These are phyloP conservation scores for Chloroceryle aenea DNA, from an alignment of 2,113 vertebrate species.

Conservation along the genomic window DNA sequence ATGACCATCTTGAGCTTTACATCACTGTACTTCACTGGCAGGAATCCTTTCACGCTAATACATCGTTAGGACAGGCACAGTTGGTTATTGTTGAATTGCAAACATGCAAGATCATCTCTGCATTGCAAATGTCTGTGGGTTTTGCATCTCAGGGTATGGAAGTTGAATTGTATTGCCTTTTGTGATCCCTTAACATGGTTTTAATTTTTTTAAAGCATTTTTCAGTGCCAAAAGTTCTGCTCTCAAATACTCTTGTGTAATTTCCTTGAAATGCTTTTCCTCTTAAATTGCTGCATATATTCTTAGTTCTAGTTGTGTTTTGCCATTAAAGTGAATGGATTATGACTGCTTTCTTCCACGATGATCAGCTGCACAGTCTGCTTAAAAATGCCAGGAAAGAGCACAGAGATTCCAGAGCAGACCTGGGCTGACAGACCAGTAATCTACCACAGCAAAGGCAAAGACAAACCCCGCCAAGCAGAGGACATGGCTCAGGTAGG, in stretches of 20 bases:
- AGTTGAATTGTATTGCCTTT: background rate
- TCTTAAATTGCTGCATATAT: background rate
- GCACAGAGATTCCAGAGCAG: background rate
- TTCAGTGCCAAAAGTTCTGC: background rate
- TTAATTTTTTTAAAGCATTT: background rate
- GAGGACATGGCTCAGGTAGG: background rate
- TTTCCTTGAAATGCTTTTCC: background rate
- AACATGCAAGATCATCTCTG: background rate
- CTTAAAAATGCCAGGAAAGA: background rate
- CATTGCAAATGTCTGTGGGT: background rate
- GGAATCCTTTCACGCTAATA: background rate
- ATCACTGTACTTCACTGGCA: background rate
- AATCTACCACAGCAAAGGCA: background rate
- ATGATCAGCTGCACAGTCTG: background rate
- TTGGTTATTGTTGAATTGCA: background rate
- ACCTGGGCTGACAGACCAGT: background rate
- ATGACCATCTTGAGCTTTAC: background rate
- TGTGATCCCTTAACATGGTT: background rate
- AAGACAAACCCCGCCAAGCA: background rate
- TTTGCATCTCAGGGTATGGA: background rate
- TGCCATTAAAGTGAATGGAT: background rate
- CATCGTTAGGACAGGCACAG: background rate
- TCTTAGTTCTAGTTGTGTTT: background rate
- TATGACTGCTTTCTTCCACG: background rate
- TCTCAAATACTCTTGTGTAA: background rate